A percentile compares a stretch with the other conserved stretches of the same genome.
These are phyloP conservation scores for Peromyscus eremicus DNA, from an alignment of 2,797 vertebrate genomes.

Conservation along the genomic window DNA sequence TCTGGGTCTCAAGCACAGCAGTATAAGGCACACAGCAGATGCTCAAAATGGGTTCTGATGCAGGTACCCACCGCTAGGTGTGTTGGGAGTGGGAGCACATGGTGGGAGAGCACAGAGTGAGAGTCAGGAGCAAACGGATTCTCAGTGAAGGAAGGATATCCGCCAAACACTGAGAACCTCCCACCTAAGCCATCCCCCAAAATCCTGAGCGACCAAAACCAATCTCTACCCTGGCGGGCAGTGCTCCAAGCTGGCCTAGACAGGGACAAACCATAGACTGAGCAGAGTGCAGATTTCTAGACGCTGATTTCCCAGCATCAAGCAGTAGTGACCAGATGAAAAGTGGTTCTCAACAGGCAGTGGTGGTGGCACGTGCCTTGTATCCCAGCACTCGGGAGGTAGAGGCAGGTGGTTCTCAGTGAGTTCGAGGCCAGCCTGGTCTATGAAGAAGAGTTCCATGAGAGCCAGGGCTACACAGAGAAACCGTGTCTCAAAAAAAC, in stretches of 20 bases:
- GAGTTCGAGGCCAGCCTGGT: too few species aligned
- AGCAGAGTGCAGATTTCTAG: neutral
- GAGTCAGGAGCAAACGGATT: neutral
- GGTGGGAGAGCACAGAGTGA: neutral
- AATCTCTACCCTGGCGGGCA: neutral
- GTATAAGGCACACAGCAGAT: neutral
- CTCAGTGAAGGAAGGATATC: neutral
- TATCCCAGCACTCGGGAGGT: too few species aligned
- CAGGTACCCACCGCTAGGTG: neutral
- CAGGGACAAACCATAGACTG: neutral
- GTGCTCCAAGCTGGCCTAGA: neutral
- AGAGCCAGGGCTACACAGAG: too few species aligned
- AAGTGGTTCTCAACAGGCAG: neutral
- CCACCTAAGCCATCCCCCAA: neutral
- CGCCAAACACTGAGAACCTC: neutral
- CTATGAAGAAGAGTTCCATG: too few species aligned
- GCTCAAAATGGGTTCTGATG: neutral
- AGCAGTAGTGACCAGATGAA: constrained; percentile 4
- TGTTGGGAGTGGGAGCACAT: neutral
- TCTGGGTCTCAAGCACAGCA: neutral
- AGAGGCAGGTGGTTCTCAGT: too few species aligned
- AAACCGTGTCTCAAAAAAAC: too few species aligned
- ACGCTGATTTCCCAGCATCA: neutral
- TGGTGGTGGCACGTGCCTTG: too few species aligned
- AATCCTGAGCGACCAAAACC: neutral